phyloP scores from a whole-genome alignment of 92 coral and sea anemone genomes.

The Pocillopora meandrina region DNA sequence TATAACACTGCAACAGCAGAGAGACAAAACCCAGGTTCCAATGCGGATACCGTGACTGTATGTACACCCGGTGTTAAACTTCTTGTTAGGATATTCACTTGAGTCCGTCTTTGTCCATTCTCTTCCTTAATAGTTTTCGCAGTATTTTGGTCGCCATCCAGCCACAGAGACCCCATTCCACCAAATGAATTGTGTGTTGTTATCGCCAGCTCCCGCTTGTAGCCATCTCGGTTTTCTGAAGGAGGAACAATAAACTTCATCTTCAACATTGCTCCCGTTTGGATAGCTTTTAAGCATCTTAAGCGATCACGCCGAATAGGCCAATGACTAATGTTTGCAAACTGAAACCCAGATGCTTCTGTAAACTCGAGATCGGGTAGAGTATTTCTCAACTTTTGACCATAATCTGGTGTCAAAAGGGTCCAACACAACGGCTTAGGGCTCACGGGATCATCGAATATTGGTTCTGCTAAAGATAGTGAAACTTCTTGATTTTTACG shows the following conservation, averaged over 20 bases:
- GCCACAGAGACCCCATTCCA: slow-evolving; percentile 84
- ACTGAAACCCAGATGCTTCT: slow-evolving; percentile 78
- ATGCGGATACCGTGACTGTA: slow-evolving; percentile 62
- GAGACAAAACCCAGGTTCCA: slow-evolving; percentile 84
- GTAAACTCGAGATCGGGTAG: slow-evolving; percentile 75
- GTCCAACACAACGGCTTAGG: slow-evolving; percentile 96
- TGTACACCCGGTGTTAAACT: slow-evolving; percentile 78
- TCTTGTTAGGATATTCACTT: slow-evolving; percentile 64
- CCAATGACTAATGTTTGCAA: slow-evolving; percentile 88
- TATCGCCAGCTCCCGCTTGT: slow-evolving; percentile 69
- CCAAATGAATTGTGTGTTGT: slow-evolving; percentile 86
- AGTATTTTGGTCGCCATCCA: slow-evolving; percentile 63
- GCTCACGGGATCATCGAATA: slow-evolving; percentile 68
- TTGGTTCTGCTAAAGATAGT: slow-evolving; percentile 64
- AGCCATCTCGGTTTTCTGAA: slow-evolving; percentile 21
- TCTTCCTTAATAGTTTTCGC: slow-evolving; percentile 58
- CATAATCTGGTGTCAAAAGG: slow-evolving; percentile 86
- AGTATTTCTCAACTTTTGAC: slow-evolving; percentile 55
- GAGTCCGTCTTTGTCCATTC: slow-evolving; percentile 77
- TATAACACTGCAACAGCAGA: slow-evolving; percentile 85
- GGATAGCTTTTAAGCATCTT: slow-evolving; percentile 80
- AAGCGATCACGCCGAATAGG: slow-evolving; percentile 90
- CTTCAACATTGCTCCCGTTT: slow-evolving; percentile 73
- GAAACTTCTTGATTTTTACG: slow-evolving; percentile 1
- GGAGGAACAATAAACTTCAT: slow-evolving; percentile 69